Percentiles rank a stretch among this genome's conserved stretches.
Evolutionary conservation across 2,797 vertebrate species (phyloP).

Genomic region (Sandelia bainsii): DNA sequence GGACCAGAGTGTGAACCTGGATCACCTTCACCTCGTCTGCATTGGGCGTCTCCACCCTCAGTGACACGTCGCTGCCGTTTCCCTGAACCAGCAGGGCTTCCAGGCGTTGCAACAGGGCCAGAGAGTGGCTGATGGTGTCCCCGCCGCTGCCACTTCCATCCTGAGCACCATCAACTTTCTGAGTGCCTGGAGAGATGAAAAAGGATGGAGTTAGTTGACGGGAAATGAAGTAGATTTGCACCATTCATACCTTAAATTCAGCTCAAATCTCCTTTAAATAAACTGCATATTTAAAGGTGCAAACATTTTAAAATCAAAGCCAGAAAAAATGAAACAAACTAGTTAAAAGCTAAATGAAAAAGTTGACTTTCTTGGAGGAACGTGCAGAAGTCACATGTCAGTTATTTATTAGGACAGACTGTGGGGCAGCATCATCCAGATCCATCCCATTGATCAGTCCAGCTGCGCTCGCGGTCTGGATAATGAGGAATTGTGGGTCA

Average conservation of each 20-base stretch:
- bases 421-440: conserved; percentile 41
- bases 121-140: conserved; percentile 90
- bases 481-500: conserved; percentile 73
- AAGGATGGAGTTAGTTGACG: neutral
- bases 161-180: conserved; percentile 78
- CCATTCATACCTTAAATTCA: neutral
- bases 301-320: neutral
- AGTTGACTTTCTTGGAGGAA: neutral
- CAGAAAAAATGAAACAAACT: neutral
- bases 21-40: conserved; percentile 92
- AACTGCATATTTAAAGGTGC: neutral
- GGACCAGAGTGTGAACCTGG: conserved; percentile 90
- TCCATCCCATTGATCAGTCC: conserved; percentile 65
- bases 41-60: conserved; percentile 87
- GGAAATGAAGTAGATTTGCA: too few species aligned
- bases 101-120: conserved; percentile 87
- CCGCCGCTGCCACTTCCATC: conserved; percentile 59
- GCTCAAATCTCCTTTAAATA: neutral
- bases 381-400: neutral
- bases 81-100: conserved; percentile 89
- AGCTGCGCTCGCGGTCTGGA: conserved; percentile 53
- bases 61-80: conserved; percentile 89
- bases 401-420: conserved; percentile 29
- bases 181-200: conserved; percentile 63
- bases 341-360: neutral